Evolutionary conservation across 2,797 vertebrate genomes (phyloP), one percentile per base, ranked within the genome.

Genomic region (Graptemys geographica): DNA sequence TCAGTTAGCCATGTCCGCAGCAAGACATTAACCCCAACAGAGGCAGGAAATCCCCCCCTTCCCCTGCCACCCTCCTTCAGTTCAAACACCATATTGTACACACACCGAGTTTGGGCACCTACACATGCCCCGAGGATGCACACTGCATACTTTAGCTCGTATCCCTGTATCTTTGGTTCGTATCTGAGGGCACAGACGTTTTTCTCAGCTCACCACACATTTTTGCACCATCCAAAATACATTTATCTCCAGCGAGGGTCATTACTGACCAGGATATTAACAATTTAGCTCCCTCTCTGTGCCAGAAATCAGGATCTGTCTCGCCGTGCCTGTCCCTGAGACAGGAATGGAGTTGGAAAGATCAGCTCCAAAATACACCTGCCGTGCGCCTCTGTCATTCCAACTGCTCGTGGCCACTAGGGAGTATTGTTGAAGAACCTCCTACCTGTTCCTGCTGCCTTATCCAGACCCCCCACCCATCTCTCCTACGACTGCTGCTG

Each of bases 401-500:
- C 76, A 31, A 2, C 47, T 33, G 25, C 27, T 12, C 8, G 4
- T 5, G 31, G 44, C 78, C 59, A 6, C 8, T 44, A 3, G n/a
- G 31, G 19, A 27, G 2, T 27, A 7, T 21, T 25, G 15, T n/a
- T 11, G 8, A 7, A 12, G 18, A 25, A 37, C 59, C 21, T 49
- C 49, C 83, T 33, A 31, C 18, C 33, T 5, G 27, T 12, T 57
- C 18, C 41, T 27, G 11, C 15, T 41, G 81, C 37, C 8, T 49
- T 41, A 11, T 6, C 4, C 11, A 23, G 52, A 4, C 15, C 12
- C 55, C 28, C 11, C 56, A 6, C 12, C 11, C 11, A 27, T 5
- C 5, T 37, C 23, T 7, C 9, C 8, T 13, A 18, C 8, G 2
- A 8, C 37, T 23, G 12, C 13, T 3, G 8, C 6, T 8, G 47